Evolutionary conservation across 2,888 invertebrate genomes (phyloP), one percentile per base, ranked within the genome.

Genomic region (Drosophila parthenogenetica): DNA sequence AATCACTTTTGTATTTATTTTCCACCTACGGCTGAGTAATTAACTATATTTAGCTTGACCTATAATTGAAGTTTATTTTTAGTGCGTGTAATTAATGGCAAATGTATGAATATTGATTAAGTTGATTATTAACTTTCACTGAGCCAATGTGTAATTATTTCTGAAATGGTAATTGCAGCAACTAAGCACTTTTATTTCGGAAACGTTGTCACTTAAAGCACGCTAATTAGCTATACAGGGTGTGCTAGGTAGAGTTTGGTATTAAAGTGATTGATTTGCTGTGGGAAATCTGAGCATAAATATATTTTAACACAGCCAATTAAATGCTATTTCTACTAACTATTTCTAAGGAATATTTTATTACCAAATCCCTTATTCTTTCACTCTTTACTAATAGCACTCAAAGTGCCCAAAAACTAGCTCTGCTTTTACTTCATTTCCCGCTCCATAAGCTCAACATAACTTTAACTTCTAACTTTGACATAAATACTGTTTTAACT

Each of bases 401-500:
- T 25, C 7, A 25, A 7, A 25, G 7, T 25, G 7, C 25, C 25
- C 25, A 5, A 25, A 25, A 25, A 25, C 25, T 25, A 25, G 25
- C 25, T 25, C 7, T 25, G 25, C 25, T 25, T 7, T 25, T 25
- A 25, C 25, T 25, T 7, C 25, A 25, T 7, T 7, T 1, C 0
- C 25, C 8, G 2, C 29, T 7, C 25, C 5, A 25, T 25, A 25
- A 25, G 25, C 35, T 13, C 13, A 13, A 35, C 13, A 35, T 35
- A 35, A 13, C 11, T 35, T 39, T 1, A 39, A 39, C 25, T 25
- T 49, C 13, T 49, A 13, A 11, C 2, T 50, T 14, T 19, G 2
- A 19, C 42, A 13, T 7, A 37, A 19, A n/a, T 50, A 22, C 3
- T 16, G 3, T 40, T 3, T 55, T 2, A 85, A 91, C 92, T 92